Base-by-base conservation (phyloP, 2,113 vertebrate species). In the Emydura subglobosa region DNA sequence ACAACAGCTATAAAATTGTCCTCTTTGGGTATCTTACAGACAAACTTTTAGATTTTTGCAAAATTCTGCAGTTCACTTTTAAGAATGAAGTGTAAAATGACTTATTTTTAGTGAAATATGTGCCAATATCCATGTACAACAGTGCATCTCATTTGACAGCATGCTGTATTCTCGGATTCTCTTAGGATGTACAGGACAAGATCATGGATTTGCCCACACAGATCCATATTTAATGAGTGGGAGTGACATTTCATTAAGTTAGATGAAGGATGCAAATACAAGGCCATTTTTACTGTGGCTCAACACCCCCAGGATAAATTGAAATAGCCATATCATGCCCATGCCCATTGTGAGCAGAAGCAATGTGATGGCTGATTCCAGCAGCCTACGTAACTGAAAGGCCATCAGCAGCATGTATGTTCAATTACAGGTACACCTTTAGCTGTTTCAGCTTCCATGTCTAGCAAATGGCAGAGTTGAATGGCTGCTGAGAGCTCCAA, bases 111-210 rank as follows among this genome's bases (percentile, higher is more conserved):
- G 59, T 59, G 65, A 1, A 31, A 24, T 90, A 34, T 55, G 4
- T 79, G 85, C 51, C 82, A 51, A 53, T 82, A 79, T 59, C 50
- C 53, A 81, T 24, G 83, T 47, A 81, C 7, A 22, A 93, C 39
- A 76, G 83, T 82, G 87, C 94, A 78, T 74, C 91, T 19, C 42
- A 79, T 31, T 92, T 94, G 78, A 82, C 13, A 83, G 83, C 29
- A 84, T 7, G 79, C 10, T n/a, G 17, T 11, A 83, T 6, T 42
- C 29, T 19, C 84, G 27, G 25, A 90, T 57, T 88, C 44, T 78
- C 51, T 14, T 68, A 68, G 34, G 61, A n/a, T 21, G 34, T 19
- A 21, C 31, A 68, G 34, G 16, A 34, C 34, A 68, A 68, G 61
- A 9, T 68, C 34, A 34, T 68, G 34, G 16, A n/a, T 68, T 61